A percentile compares a stretch with the other conserved stretches of the same genome.
Conservation (phyloP, 2,888 invertebrate species). For the Aradus depressus region DNA sequence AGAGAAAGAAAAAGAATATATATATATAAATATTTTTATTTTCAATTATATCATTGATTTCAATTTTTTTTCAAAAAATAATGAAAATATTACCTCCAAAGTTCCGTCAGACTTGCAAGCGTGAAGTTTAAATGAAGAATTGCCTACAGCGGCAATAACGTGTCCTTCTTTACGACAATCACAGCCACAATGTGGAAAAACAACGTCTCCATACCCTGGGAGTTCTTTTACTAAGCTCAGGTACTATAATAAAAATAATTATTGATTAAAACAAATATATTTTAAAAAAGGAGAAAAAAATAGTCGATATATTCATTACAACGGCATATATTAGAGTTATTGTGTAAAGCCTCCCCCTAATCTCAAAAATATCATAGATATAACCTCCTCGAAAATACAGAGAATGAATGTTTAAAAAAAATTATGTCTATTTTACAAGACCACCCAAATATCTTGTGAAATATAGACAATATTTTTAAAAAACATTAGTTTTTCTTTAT, state of each 20-base stretch:
- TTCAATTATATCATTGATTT: background rate
- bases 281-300: background rate
- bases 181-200: constrained; percentile 89
- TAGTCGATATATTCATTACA: background rate
- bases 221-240: constrained; percentile 70
- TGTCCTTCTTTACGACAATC: constrained; percentile 83
- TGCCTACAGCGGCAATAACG: constrained; percentile 62
- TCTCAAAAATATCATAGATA: no score
- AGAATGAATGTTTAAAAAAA: no score
- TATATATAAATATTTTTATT: background rate
- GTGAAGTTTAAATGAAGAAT: constrained; percentile 56
- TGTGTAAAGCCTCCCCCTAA: no score
- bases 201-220: constrained; percentile 86
- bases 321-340: background rate
- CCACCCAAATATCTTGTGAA: no score
- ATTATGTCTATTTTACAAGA: no score
- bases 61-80: constrained; percentile 2
- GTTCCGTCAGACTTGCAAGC: constrained; percentile 76
- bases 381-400: no score
- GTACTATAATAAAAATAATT: constrained; percentile 44
- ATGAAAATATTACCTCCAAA: constrained; percentile 44
- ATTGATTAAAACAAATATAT: no score
- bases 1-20: background rate
- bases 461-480: no score
- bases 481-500: no score